phyloP scores from a whole-genome alignment of 2,888 invertebrate genomes.

The Orthosia incerta region DNA sequence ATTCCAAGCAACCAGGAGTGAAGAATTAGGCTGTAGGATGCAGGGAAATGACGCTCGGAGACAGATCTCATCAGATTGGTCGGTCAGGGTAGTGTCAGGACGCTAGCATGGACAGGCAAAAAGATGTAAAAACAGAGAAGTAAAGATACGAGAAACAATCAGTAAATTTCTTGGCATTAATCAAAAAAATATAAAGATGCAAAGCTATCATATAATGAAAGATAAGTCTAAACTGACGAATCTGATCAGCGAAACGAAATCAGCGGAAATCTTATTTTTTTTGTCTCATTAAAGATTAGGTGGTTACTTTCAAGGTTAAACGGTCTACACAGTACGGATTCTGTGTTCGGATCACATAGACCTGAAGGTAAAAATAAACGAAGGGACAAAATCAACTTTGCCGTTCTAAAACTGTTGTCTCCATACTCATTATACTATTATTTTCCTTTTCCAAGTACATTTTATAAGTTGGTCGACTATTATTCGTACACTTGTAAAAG shows the following conservation, averaged over 20 bases:
- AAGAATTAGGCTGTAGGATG: slow-evolving; percentile 83
- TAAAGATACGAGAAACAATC: too few relatives aligned
- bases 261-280: too few relatives aligned
- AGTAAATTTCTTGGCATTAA: background rate
- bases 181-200: background rate
- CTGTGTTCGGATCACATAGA: background rate
- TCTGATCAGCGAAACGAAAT: too few relatives aligned
- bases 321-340: too few relatives aligned
- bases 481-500: too few relatives aligned
- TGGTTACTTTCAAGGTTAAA: too few relatives aligned
- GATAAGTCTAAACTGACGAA: background rate
- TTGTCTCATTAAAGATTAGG: too few relatives aligned
- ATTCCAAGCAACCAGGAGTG: slow-evolving; percentile 79
- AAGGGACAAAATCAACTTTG: too few relatives aligned
- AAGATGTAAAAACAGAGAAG: background rate
- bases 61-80: slow-evolving; percentile 84
- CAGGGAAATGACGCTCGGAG: slow-evolving; percentile 84
- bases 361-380: background rate
- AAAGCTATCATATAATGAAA: background rate
- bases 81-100: slow-evolving; percentile 76
- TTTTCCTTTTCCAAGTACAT: too few relatives aligned
- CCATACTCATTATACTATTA: too few relatives aligned
- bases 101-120: slow-evolving; percentile 66
- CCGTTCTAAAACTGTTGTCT: too few relatives aligned
- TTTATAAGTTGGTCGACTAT: too few relatives aligned